Conservation (phyloP, 2,113 vertebrate species). For the Addax nasomaculatus region DNA sequence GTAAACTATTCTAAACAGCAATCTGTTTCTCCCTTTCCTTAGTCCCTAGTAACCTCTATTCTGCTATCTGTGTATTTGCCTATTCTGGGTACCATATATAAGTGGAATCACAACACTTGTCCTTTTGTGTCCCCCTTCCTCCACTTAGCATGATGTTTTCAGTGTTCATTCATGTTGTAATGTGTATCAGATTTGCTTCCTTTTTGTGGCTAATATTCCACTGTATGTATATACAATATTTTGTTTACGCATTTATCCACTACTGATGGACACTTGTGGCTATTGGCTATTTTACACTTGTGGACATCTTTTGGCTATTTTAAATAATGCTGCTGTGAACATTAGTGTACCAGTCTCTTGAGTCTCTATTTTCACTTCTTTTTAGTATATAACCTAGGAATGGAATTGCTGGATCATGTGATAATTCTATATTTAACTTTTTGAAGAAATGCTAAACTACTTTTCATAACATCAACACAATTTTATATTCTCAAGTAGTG, state of each 20-base stretch:
- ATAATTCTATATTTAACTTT: background rate
- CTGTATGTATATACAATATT: background rate
- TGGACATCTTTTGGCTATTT: background rate
- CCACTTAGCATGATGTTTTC: background rate
- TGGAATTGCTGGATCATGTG: background rate
- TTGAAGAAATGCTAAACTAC: background rate
- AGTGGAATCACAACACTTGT: background rate
- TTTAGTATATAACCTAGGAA: background rate
- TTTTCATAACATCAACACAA: background rate
- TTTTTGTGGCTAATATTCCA: background rate
- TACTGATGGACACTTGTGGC: background rate
- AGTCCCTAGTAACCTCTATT: background rate
- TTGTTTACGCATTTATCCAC: background rate
- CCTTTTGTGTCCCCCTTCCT: background rate
- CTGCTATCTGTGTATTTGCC: background rate
- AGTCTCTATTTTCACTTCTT: background rate
- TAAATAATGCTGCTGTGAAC: background rate
- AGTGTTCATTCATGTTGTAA: background rate
- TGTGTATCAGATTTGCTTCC: background rate
- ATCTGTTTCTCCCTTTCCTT: background rate
- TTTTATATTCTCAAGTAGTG: background rate
- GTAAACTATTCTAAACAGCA: background rate
- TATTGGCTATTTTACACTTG: too few relatives aligned
- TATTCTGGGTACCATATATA: background rate
- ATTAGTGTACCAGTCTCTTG: background rate